phyloP scores from a whole-genome alignment of 2,888 invertebrate genomes.

The Formica aserva region DNA sequence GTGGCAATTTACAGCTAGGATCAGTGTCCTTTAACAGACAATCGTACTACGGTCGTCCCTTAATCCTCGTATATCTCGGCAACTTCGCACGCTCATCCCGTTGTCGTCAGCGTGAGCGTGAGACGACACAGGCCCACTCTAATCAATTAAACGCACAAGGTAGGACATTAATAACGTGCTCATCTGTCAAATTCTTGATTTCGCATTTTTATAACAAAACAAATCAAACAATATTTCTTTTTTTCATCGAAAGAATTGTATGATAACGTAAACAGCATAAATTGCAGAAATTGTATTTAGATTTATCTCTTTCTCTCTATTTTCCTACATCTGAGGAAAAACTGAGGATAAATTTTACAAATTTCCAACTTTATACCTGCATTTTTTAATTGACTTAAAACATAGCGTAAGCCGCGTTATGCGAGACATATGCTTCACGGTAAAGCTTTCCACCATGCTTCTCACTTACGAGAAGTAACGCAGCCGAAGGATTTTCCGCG shows the following conservation, averaged over 20 bases:
- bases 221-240: not conserved
- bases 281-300: not conserved
- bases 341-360: not conserved
- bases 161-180: not conserved
- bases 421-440: not conserved
- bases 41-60: slow-evolving; percentile 66
- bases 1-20: slow-evolving; percentile 77
- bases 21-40: slow-evolving; percentile 73
- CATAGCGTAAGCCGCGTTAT: not conserved
- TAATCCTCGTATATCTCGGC: slow-evolving; percentile 75
- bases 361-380: not conserved
- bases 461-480: slow-evolving; percentile 37
- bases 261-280: not conserved
- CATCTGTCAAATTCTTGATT: slow-evolving; percentile 6
- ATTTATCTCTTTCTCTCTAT: not conserved
- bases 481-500: slow-evolving; percentile 16
- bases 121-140: slow-evolving; percentile 28
- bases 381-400: slow-evolving; percentile 35
- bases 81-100: slow-evolving; percentile 56
- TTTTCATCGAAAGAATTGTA: not conserved
- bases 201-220: not conserved
- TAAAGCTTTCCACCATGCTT: slow-evolving; percentile 31
- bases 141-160: slow-evolving; percentile 7
- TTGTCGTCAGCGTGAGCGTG: slow-evolving; percentile 26
- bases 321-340: not conserved